phyloP scores from a whole-genome alignment of 2,113 vertebrate genomes.

The Varanus komodoensis region DNA sequence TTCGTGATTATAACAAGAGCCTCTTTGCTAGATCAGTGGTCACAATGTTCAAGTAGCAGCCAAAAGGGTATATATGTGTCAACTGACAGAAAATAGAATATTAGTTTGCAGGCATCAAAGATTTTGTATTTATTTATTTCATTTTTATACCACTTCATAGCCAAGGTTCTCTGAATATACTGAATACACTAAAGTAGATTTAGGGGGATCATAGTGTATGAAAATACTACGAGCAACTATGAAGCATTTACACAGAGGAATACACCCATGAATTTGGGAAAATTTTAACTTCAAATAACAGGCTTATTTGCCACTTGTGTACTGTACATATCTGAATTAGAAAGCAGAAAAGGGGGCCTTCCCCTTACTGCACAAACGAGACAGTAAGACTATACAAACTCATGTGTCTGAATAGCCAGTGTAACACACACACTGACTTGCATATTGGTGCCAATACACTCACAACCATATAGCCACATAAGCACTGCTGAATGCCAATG shows the following conservation, averaged over 20 bases:
- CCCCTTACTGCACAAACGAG: neutral
- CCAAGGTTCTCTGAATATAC: no score
- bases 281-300: neutral
- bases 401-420: neutral
- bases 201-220: neutral
- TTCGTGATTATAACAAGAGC: neutral
- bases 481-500: no score
- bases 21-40: neutral
- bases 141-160: no score
- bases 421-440: neutral
- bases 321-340: neutral
- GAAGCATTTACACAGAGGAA: neutral
- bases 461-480: neutral
- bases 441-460: neutral
- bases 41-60: neutral
- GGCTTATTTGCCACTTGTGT: neutral
- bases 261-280: neutral
- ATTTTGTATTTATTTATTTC: neutral
- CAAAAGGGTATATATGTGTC: neutral
- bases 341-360: neutral
- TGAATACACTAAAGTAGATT: neutral
- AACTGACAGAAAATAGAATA: neutral
- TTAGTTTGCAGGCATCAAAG: neutral
- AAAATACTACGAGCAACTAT: neutral
- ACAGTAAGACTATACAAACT: neutral